These are phyloP conservation scores for Periophthalmus modestus DNA, from an alignment of 2,113 vertebrate genomes.

Conservation along the genomic window DNA sequence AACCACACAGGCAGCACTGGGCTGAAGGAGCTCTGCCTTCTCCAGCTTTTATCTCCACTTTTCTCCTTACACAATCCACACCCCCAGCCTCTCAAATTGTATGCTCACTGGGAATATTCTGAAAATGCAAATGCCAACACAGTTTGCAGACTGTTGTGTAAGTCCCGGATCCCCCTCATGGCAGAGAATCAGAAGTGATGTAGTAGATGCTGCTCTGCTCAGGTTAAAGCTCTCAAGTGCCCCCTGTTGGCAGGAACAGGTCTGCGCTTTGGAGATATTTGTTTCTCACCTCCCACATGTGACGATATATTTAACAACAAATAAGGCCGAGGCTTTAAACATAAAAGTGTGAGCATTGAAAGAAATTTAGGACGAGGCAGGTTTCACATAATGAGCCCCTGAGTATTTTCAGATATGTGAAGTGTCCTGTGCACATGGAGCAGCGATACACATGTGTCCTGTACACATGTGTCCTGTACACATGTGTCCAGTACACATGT, in stretches of 20 bases:
- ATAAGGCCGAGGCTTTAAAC: background rate
- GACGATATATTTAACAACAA: background rate
- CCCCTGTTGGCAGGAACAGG: conserved; percentile 62
- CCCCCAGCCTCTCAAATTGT: conserved; percentile 10
- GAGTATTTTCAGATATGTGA: too few species aligned
- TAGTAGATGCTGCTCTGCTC: background rate
- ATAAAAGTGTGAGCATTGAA: background rate
- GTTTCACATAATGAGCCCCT: too few species aligned
- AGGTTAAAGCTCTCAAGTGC: conserved; percentile 57
- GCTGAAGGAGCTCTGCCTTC: conserved; percentile 50
- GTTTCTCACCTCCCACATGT: conserved; percentile 18
- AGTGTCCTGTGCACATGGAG: too few species aligned
- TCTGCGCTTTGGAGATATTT: conserved; percentile 12
- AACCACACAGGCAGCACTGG: conserved; percentile 60
- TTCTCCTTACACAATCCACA: conserved; percentile 15
- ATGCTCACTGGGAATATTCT: conserved; percentile 33
- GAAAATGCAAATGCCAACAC: conserved; percentile 43
- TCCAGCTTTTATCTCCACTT: conserved; percentile 28
- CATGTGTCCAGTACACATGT: too few species aligned
- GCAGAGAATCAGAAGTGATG: conserved; percentile 24
- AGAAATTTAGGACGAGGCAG: too few species aligned
- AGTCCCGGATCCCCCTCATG: conserved; percentile 46
- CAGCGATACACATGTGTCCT: too few species aligned
- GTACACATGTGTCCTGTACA: too few species aligned
- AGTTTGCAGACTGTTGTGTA: conserved; percentile 48